Evolutionary conservation across 2,888 invertebrate genomes (phyloP).

Genomic region (Prenolepis imparis): DNA sequence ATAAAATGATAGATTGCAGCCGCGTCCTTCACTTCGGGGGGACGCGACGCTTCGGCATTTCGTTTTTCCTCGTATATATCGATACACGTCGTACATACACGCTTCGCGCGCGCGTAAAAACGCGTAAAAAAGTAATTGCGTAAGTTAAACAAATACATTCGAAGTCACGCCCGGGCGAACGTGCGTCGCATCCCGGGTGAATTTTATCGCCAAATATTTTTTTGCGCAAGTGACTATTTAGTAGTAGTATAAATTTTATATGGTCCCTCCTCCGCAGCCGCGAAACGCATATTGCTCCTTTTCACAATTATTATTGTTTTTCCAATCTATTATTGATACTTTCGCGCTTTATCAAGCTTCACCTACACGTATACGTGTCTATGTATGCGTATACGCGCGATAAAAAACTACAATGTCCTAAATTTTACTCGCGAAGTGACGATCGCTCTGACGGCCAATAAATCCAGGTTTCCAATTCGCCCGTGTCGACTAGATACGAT

Average conservation of each 20-base stretch:
- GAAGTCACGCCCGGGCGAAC: background rate
- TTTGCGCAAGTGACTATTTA: slow-evolving; percentile 21
- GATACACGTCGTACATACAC: too few relatives aligned
- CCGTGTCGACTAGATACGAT: slow-evolving; percentile 79
- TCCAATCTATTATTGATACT: slow-evolving; percentile 41
- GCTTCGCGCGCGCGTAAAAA: background rate
- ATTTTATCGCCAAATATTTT: slow-evolving; percentile 42
- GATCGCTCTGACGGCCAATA: slow-evolving; percentile 81
- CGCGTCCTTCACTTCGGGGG: background rate
- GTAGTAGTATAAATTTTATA: background rate
- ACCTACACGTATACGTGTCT: background rate
- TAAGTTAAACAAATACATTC: slow-evolving; percentile 51
- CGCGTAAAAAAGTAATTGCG: slow-evolving; percentile 29
- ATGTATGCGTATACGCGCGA: slow-evolving; percentile 43
- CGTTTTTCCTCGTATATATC: slow-evolving; percentile 27
- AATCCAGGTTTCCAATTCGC: slow-evolving; percentile 82
- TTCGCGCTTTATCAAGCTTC: slow-evolving; percentile 12
- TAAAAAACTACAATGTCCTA: slow-evolving; percentile 77
- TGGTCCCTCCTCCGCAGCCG: background rate
- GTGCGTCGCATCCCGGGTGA: background rate
- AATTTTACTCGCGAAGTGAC: slow-evolving; percentile 76
- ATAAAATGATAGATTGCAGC: slow-evolving; percentile 43
- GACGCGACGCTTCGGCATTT: slow-evolving; percentile 13
- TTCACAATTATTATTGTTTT: slow-evolving; percentile 56
- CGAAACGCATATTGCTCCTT: background rate